A percentile compares a stretch with the other conserved stretches of the same genome.
Evolutionary conservation across 2,888 invertebrate genomes (phyloP).

Genomic region (Gortyna flavago): DNA sequence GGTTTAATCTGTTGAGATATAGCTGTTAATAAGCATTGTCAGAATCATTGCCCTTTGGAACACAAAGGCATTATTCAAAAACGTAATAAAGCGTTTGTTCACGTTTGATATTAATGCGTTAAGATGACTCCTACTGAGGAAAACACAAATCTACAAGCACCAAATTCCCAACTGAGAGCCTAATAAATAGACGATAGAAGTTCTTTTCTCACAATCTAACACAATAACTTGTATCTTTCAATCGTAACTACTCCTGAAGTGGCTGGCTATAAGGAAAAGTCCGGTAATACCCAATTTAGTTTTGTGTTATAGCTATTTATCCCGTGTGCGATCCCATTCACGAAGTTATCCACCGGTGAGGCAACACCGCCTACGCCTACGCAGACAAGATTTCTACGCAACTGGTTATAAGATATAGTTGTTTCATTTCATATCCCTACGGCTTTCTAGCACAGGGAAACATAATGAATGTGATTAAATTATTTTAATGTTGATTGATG

Average conservation of each 20-base stretch:
- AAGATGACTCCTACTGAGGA: conserved; percentile 18
- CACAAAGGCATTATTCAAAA: conserved; percentile 18
- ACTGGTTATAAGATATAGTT: conserved; percentile 74
- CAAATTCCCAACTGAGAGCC: conserved; percentile 15
- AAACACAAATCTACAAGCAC: conserved; percentile 30
- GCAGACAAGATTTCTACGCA: conserved; percentile 78
- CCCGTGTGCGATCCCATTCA: conserved; percentile 59
- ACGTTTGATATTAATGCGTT: neutral
- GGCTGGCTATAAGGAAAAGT: conserved; percentile 46
- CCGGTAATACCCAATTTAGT: conserved; percentile 53
- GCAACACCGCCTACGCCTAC: conserved; percentile 75
- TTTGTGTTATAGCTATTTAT: conserved; percentile 57
- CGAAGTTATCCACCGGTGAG: conserved; percentile 70
- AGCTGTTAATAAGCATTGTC: conserved; percentile 22
- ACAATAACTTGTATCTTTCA: conserved; percentile 47
- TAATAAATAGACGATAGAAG: conserved; percentile 30
- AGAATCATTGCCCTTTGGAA: conserved; percentile 13
- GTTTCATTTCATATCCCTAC: conserved; percentile 64
- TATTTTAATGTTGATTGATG: conserved; percentile 40
- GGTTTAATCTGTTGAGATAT: conserved; percentile 33
- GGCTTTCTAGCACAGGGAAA: conserved; percentile 54
- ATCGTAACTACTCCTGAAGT: conserved; percentile 42
- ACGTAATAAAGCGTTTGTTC: conserved; percentile 3
- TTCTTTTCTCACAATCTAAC: conserved; percentile 39
- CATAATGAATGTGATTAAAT: conserved; percentile 46